Conservation (phyloP, 2,113 vertebrate genomes). For the Glareola pratincola region DNA sequence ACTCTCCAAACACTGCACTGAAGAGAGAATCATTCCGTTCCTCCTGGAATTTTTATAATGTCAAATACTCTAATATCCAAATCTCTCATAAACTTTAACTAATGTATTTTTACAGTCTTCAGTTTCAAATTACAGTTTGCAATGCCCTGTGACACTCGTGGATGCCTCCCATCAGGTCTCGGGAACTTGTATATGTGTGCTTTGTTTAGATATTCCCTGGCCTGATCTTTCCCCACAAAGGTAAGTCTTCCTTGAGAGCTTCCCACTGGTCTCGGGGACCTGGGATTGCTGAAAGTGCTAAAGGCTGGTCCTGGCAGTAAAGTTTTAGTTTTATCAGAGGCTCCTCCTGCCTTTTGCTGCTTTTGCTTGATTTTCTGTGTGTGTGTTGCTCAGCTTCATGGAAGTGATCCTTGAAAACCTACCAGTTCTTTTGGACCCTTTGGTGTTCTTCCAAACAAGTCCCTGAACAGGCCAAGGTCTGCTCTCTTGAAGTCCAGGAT, state of each 20-base stretch:
- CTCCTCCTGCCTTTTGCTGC: background rate
- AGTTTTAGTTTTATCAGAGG: background rate
- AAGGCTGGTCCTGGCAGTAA: background rate
- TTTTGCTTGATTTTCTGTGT: background rate
- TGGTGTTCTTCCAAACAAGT: background rate
- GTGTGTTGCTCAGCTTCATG: background rate
- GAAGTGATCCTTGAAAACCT: background rate
- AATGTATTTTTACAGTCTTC: background rate
- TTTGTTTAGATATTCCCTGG: background rate
- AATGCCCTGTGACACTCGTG: background rate
- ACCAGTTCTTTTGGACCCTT: background rate
- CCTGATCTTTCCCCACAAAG: background rate
- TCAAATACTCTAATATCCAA: background rate
- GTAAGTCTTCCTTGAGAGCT: background rate
- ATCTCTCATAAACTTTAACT: background rate
- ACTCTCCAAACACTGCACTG: background rate
- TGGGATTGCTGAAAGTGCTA: background rate
- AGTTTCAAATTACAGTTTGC: too few species aligned
- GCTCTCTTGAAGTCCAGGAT: background rate
- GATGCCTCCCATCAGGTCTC: background rate
- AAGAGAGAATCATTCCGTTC: background rate
- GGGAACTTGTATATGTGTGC: background rate
- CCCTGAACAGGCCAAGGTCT: background rate
- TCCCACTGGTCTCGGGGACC: background rate
- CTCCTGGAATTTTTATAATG: background rate